Evolutionary conservation across 2,113 vertebrate genomes (phyloP).

Genomic region (Spermophilus dauricus): DNA sequence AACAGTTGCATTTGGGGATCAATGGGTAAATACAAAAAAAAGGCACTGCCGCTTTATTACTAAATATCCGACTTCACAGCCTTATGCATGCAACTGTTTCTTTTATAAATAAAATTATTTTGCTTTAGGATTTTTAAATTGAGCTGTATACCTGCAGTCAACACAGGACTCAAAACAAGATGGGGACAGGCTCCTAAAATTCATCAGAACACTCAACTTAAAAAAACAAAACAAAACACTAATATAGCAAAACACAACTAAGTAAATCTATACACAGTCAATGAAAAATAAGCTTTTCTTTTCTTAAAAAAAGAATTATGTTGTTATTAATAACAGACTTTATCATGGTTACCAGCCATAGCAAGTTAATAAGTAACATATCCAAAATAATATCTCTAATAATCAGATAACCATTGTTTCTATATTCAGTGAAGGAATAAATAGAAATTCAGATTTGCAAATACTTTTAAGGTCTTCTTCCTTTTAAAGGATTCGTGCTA

Average conservation of each 20-base stretch:
- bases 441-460: slow-evolving; percentile 92
- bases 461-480: slow-evolving; percentile 85
- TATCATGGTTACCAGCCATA: slow-evolving; percentile 99
- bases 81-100: slow-evolving; percentile 91
- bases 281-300: slow-evolving; percentile 88
- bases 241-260: slow-evolving; percentile 86
- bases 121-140: slow-evolving; percentile 86
- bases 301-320: slow-evolving; percentile 84
- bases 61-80: slow-evolving; percentile 93
- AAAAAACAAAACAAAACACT: slow-evolving; percentile 74
- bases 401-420: slow-evolving; percentile 91
- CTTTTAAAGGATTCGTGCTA: slow-evolving; percentile 81
- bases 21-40: slow-evolving; percentile 92
- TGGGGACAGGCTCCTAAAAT: slow-evolving; percentile 79
- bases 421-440: slow-evolving; percentile 93
- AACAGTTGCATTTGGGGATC: slow-evolving; percentile 90
- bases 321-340: slow-evolving; percentile 89
- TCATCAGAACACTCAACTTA: slow-evolving; percentile 83
- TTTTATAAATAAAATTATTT: slow-evolving; percentile 86
- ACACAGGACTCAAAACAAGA: slow-evolving; percentile 91
- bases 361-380: slow-evolving; percentile 95
- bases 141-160: slow-evolving; percentile 95
- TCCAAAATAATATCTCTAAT: slow-evolving; percentile 97
- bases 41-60: slow-evolving; percentile 98
- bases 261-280: slow-evolving; percentile 85